Percentiles rank a stretch among this genome's conserved stretches.
Evolutionary conservation across 2,113 vertebrate genomes (phyloP).

Genomic region (Odontophorus gujanensis): DNA sequence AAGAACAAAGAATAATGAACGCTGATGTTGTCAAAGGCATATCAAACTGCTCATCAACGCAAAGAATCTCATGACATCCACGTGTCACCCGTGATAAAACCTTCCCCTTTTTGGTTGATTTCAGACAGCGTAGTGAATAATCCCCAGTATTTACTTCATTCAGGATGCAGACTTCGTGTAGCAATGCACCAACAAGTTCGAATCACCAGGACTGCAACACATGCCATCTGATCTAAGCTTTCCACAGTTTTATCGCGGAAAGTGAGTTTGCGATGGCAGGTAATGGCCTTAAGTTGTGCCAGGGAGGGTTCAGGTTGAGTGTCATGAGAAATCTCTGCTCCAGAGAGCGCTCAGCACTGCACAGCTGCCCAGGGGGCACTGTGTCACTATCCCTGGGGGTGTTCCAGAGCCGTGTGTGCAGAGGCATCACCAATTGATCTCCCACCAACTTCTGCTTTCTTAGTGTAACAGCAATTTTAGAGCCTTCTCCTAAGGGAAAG

Average conservation of each 20-base stretch:
- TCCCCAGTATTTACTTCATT: too few species aligned
- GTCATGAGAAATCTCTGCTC: neutral
- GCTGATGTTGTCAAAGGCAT: neutral
- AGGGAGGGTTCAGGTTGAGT: too few species aligned
- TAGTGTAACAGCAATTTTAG: neutral
- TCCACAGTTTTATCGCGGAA: neutral
- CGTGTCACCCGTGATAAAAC: rapidly evolving
- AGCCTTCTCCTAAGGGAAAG: rapidly evolving
- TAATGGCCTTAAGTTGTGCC: too few species aligned
- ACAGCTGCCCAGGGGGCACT: too few species aligned
- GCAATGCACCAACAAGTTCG: rapidly evolving
- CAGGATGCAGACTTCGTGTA: rapidly evolving
- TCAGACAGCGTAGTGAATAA: neutral
- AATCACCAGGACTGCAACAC: neutral
- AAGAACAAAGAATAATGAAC: neutral
- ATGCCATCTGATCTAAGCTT: neutral
- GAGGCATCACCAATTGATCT: rapidly evolving
- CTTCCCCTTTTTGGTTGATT: neutral
- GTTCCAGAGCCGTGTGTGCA: neutral
- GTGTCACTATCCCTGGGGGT: too few species aligned
- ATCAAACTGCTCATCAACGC: neutral
- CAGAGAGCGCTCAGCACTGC: too few species aligned
- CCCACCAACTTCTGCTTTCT: too few species aligned
- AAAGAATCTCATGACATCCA: rapidly evolving
- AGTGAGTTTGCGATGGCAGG: neutral